phyloP scores from a whole-genome alignment of 2,888 invertebrate species.

The Anthrax anthrax region DNA sequence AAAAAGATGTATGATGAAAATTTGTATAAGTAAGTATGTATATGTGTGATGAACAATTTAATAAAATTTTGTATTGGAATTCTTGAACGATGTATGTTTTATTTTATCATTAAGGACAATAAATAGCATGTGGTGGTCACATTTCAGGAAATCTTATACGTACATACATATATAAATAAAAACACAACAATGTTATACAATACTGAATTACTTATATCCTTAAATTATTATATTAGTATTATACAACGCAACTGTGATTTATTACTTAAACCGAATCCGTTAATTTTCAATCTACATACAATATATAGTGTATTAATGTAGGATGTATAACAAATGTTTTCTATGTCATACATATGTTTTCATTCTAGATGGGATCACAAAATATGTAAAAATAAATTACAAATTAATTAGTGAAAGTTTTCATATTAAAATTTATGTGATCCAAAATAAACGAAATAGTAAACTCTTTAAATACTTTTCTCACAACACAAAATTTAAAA shows the following conservation, averaged over 20 bases:
- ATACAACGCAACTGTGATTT: slow-evolving; percentile 6
- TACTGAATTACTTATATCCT: background rate
- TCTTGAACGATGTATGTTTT: slow-evolving; percentile 2
- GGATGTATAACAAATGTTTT: no score
- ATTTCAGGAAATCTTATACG: background rate
- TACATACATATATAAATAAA: no score
- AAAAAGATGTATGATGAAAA: no score
- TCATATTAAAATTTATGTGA: no score
- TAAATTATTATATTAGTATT: no score
- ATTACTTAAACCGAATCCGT: background rate
- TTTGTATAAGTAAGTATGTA: no score
- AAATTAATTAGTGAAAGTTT: background rate
- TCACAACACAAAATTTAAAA: no score
- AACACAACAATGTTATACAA: background rate
- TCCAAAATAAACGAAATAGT: background rate
- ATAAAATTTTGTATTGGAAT: no score
- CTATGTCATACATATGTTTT: no score
- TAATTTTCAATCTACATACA: background rate
- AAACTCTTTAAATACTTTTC: no score
- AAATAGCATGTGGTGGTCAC: slow-evolving; percentile 5
- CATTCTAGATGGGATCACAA: no score
- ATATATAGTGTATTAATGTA: background rate
- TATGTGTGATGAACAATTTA: no score
- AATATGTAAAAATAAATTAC: background rate
- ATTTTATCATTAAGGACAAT: slow-evolving; percentile 7